Conservation (phyloP, 2,888 invertebrate genomes). For the Apamea monoglypha region DNA sequence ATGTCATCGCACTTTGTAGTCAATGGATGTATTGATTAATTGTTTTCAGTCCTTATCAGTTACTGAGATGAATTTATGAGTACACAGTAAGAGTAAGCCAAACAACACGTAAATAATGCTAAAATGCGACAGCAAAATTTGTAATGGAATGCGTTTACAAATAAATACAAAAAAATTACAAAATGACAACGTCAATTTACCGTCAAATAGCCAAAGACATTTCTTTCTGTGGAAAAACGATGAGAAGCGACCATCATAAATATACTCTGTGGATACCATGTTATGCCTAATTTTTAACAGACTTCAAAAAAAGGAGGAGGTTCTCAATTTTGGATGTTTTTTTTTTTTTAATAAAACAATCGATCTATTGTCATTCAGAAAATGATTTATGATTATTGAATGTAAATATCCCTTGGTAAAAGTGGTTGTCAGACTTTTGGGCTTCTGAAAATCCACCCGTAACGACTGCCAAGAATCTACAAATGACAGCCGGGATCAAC, state of each 20-base stretch:
- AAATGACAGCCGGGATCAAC: no score
- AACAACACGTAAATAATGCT: constrained; percentile 24
- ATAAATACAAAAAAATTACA: constrained; percentile 17
- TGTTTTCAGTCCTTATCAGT: constrained; percentile 25
- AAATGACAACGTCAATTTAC: constrained; percentile 7
- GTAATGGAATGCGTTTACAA: constrained; percentile 23
- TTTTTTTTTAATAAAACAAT: not conserved
- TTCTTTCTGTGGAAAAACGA: not conserved
- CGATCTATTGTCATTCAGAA: not conserved
- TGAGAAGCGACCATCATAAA: not conserved
- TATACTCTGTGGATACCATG: no score
- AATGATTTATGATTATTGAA: not conserved
- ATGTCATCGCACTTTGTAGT: constrained; percentile 36
- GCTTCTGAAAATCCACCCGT: no score
- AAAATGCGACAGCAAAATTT: not conserved
- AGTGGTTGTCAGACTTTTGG: no score
- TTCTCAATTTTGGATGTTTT: no score
- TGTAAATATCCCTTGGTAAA: no score
- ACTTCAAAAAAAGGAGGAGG: no score
- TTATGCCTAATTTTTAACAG: no score
- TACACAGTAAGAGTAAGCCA: constrained; percentile 17
- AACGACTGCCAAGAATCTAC: no score
- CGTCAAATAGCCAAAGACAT: not conserved
- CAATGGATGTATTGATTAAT: constrained; percentile 14
- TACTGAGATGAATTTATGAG: constrained; percentile 28